Evolutionary conservation across 2,797 vertebrate genomes (phyloP), one percentile per base, ranked within the genome.

Genomic region (Muscicapa striata): DNA sequence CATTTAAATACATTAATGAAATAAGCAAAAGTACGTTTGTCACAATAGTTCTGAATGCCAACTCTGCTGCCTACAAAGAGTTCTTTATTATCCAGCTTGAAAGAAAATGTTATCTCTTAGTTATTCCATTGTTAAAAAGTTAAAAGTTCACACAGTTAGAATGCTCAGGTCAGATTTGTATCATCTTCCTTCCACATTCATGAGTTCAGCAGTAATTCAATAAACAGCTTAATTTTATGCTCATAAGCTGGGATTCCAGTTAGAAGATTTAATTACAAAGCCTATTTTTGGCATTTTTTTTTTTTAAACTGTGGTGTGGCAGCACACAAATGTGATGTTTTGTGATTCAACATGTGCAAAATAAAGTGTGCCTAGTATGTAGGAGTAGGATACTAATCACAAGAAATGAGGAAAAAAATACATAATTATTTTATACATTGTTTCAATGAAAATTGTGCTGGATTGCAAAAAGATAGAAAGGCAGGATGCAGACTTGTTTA

Each of bases 1-100:
- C 76, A 89, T 95, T 89, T 87, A 70, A 93, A 85, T 85, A 52
- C 3, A 34, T 91, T 74, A 91, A 62, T 36, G 41, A 86, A 87
- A 87, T 80, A 91, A 80, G 38, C 24, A 77, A 85, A 93, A 93
- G 48, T 58, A 8, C 9, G 20, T 69, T 59, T 81, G n/a, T 83
- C 41, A 66, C 30, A 80, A 36, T 15, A 63, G 29, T 55, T 94
- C 69, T 88, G 45, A 49, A 27, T 41, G 61, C 30, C 57, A 89
- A 1, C 29, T 64, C 7, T 58, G 24, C 9, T 41, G 48, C 59
- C 62, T 61, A 34, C 40, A 29, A 45, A 63, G 63, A 61, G 10
- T 74, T 78, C 15, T 13, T 61, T 81, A 68, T 64, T 61, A 57
- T 5, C 32, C 36, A 66, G 29, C 24, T 74, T 92, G 63, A 73